Percentiles rank a stretch among this genome's conserved stretches.
phyloP scores from a whole-genome alignment of 2,888 invertebrate genomes.

The Noctua comes region DNA sequence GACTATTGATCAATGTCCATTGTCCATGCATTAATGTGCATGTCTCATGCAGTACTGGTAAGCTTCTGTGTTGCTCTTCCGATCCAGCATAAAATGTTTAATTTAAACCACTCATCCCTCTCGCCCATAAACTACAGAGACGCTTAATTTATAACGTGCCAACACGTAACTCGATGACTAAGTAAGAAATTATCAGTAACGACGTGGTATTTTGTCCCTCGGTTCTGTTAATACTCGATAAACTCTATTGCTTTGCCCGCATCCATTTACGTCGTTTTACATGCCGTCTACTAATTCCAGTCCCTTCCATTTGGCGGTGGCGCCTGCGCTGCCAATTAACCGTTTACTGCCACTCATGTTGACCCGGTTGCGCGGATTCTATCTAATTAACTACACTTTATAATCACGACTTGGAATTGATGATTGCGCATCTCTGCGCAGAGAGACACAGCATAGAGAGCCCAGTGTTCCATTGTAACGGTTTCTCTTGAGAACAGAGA shows the following conservation, averaged over 20 bases:
- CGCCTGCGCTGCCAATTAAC: slow-evolving; percentile 77
- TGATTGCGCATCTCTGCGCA: slow-evolving; percentile 46
- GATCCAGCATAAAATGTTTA: slow-evolving; percentile 49
- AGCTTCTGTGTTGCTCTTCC: slow-evolving; percentile 32
- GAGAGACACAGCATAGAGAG: slow-evolving; percentile 23
- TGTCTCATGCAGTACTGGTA: slow-evolving; percentile 43
- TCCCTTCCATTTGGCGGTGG: slow-evolving; percentile 72
- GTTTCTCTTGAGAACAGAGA: slow-evolving; percentile 46
- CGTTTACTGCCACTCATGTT: slow-evolving; percentile 78
- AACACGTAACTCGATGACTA: slow-evolving; percentile 68
- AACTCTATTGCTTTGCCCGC: slow-evolving; percentile 61
- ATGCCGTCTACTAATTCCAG: slow-evolving; percentile 70
- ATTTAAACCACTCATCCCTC: slow-evolving; percentile 58
- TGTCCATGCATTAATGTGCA: slow-evolving; percentile 33
- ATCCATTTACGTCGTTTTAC: slow-evolving; percentile 65
- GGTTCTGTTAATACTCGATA: slow-evolving; percentile 49
- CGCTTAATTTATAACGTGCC: slow-evolving; percentile 68
- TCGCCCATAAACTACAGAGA: slow-evolving; percentile 55
- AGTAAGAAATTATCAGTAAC: slow-evolving; percentile 72
- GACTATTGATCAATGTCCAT: slow-evolving; percentile 44
- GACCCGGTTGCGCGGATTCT: slow-evolving; percentile 75
- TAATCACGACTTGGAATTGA: slow-evolving; percentile 52
- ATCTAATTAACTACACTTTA: slow-evolving; percentile 64
- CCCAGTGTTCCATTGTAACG: slow-evolving; percentile 54
- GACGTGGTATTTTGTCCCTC: slow-evolving; percentile 61